These are phyloP conservation scores for Tiliacea aurago DNA, from an alignment of 2,888 invertebrate genomes.

Conservation along the genomic window DNA sequence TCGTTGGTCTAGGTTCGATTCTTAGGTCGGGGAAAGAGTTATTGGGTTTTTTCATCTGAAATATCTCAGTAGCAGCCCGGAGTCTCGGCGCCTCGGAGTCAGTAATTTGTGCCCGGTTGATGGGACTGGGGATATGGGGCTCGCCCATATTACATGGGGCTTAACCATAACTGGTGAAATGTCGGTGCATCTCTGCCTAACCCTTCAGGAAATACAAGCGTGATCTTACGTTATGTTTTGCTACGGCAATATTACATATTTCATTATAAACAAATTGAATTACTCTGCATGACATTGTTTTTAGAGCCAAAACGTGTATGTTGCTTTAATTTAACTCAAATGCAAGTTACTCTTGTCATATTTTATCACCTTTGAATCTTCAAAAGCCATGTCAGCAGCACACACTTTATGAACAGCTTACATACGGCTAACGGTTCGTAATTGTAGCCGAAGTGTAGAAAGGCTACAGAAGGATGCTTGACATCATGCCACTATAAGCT, in stretches of 20 bases:
- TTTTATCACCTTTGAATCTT: slow-evolving; percentile 15
- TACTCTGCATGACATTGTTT: background rate
- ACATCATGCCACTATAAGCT: background rate
- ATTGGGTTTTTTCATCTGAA: too few relatives aligned
- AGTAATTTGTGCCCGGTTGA: too few relatives aligned
- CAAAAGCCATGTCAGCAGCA: slow-evolving; percentile 17
- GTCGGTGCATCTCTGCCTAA: too few relatives aligned
- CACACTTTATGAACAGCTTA: background rate
- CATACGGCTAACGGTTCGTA: background rate
- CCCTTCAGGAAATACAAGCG: too few relatives aligned
- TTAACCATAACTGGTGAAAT: too few relatives aligned
- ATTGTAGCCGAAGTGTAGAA: background rate
- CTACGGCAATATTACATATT: background rate
- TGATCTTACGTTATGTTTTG: background rate
- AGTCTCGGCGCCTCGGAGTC: too few relatives aligned
- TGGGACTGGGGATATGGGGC: too few relatives aligned
- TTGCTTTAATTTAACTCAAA: background rate
- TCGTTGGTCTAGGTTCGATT: background rate
- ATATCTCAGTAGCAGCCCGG: too few relatives aligned
- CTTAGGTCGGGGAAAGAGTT: too few relatives aligned
- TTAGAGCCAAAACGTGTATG: background rate
- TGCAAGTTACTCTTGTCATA: background rate
- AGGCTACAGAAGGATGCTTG: slow-evolving; percentile 12
- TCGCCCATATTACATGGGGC: too few relatives aligned
- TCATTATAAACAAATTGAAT: background rate